Conservation (phyloP, 2,113 vertebrate genomes). For the Anoura caudifer region DNA sequence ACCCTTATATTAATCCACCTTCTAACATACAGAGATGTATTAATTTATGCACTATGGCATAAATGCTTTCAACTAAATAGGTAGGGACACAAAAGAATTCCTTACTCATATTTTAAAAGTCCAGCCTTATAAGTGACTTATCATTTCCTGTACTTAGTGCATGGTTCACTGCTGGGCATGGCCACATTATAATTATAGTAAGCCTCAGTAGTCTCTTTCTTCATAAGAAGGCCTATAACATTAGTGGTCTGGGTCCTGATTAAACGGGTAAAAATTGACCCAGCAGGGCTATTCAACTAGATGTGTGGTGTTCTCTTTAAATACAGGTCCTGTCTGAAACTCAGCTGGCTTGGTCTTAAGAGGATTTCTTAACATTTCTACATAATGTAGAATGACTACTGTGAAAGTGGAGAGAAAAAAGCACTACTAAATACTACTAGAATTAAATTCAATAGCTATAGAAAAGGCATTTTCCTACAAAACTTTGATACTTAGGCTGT, state of each 20-base stretch:
- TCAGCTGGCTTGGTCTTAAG: conserved; percentile 34
- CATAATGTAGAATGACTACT: conserved; percentile 41
- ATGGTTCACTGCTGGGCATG: neutral
- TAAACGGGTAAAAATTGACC: conserved; percentile 40
- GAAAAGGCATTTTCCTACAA: conserved; percentile 31
- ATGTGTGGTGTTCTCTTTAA: conserved; percentile 50
- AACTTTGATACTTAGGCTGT: conserved; percentile 42
- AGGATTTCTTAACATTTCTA: conserved; percentile 47
- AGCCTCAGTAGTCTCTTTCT: conserved; percentile 35
- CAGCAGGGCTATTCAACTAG: neutral
- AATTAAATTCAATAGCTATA: conserved; percentile 29
- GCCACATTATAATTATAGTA: conserved; percentile 30
- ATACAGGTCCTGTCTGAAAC: conserved; percentile 54
- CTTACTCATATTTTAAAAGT: conserved; percentile 38
- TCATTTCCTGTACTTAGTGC: conserved; percentile 27
- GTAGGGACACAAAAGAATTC: conserved; percentile 12
- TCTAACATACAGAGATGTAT: conserved; percentile 18
- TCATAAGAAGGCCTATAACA: neutral
- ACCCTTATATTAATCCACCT: neutral
- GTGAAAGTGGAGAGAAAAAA: conserved; percentile 39
- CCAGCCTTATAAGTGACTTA: neutral
- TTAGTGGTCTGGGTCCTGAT: conserved; percentile 46
- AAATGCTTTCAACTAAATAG: conserved; percentile 49
- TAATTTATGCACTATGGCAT: neutral
- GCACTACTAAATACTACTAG: neutral